phyloP scores from a whole-genome alignment of 2,113 vertebrate species.

The Ctenomys sociabilis region DNA sequence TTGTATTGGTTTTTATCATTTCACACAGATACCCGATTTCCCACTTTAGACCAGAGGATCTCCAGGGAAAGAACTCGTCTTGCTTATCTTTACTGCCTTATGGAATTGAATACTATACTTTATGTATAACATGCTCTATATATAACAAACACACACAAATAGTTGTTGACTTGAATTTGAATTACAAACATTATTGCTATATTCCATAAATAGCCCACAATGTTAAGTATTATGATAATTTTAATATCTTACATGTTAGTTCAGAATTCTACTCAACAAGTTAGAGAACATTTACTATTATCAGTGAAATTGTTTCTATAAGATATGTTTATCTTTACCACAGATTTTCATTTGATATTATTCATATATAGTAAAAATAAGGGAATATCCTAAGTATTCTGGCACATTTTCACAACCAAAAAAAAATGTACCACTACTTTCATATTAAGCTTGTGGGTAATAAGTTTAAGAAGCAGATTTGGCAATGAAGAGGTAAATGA shows the following conservation, averaged over 20 bases:
- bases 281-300: background rate
- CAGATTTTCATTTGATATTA: slow-evolving; percentile 32
- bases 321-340: slow-evolving; percentile 46
- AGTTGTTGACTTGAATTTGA: slow-evolving; percentile 43
- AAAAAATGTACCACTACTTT: background rate
- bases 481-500: background rate
- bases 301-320: background rate
- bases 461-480: background rate
- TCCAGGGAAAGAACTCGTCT: slow-evolving; percentile 14
- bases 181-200: slow-evolving; percentile 3
- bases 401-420: background rate
- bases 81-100: slow-evolving; percentile 41
- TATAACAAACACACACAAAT: slow-evolving; percentile 1
- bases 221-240: background rate
- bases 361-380: background rate
- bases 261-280: slow-evolving; percentile 36
- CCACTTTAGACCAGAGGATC: background rate
- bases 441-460: background rate
- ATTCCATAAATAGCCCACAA: background rate
- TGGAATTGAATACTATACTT: background rate
- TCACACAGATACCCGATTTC: slow-evolving; percentile 22
- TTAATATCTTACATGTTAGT: background rate
- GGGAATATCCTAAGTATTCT: background rate
- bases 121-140: background rate
- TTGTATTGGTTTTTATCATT: slow-evolving; percentile 36